Percentiles rank a stretch among this genome's conserved stretches.
Conservation (phyloP, 1,140 invertebrate genomes). For the Saccostrea echinata region DNA sequence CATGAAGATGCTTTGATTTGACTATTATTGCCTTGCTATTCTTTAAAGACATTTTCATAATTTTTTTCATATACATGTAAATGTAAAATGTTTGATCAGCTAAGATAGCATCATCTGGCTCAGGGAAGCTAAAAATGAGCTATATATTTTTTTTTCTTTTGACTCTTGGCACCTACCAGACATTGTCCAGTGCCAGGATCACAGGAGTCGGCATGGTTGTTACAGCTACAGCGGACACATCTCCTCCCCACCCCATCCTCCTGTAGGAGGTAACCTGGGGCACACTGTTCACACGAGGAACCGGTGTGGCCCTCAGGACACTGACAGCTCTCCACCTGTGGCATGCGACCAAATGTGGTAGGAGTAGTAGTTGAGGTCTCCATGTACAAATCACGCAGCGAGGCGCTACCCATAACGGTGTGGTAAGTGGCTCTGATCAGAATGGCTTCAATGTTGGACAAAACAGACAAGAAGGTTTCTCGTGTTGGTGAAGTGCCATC, state of each 20-base stretch:
- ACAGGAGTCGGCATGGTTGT: conserved; percentile 93
- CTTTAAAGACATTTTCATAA: too few relatives aligned
- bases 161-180: conserved; percentile 82
- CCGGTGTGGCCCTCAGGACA: conserved; percentile 93
- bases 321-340: conserved; percentile 88
- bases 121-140: too few relatives aligned
- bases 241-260: conserved; percentile 67
- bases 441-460: conserved; percentile 91
- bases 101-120: too few relatives aligned
- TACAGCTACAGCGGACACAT: conserved; percentile 93
- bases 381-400: conserved; percentile 75
- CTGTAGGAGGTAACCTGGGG: conserved; percentile 70
- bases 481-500: conserved; percentile 84
- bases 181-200: conserved; percentile 96
- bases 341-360: conserved; percentile 79
- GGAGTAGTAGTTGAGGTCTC: conserved; percentile 71
- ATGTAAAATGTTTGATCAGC: not conserved
- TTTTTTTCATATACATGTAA: not conserved
- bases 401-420: conserved; percentile 67
- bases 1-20: too few relatives aligned
- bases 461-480: conserved; percentile 94
- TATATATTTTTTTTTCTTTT: not conserved
- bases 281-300: conserved; percentile 85
- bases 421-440: conserved; percentile 85
- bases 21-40: too few relatives aligned